Percentiles rank a stretch among this genome's conserved stretches.
Evolutionary conservation across 23 tunicate genomes (phyloP).

Genomic region (Clavelina lepadiformis): DNA sequence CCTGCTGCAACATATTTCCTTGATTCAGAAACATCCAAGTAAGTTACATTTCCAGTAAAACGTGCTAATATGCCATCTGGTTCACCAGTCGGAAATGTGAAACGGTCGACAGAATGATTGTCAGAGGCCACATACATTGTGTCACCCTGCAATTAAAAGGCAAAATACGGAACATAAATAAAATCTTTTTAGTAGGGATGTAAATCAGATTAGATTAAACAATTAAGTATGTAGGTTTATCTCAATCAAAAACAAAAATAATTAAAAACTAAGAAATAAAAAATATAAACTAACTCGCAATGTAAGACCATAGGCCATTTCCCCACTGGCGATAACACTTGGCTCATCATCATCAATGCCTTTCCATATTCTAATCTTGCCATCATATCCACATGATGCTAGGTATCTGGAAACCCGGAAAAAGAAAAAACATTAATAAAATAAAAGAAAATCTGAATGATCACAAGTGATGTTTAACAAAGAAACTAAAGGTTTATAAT

Average conservation of each 20-base stretch:
- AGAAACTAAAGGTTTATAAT: too few species aligned
- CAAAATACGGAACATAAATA: not conserved
- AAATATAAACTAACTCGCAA: slow-evolving; percentile 24
- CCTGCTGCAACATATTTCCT: slow-evolving; percentile 76
- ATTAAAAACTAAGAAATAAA: not conserved
- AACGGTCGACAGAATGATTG: slow-evolving; percentile 58
- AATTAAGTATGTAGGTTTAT: too few species aligned
- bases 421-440: not conserved
- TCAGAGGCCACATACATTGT: slow-evolving; percentile 62
- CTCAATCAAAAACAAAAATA: too few species aligned
- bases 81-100: slow-evolving; percentile 41
- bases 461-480: too few species aligned
- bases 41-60: slow-evolving; percentile 70
- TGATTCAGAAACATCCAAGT: slow-evolving; percentile 61
- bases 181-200: not conserved
- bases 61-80: slow-evolving; percentile 67
- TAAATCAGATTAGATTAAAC: too few species aligned
- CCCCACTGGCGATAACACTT: slow-evolving; percentile 46
- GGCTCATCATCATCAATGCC: slow-evolving; percentile 60
- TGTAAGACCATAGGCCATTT: slow-evolving; percentile 34
- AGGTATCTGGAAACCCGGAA: slow-evolving; percentile 8
- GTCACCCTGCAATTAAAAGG: slow-evolving; percentile 37
- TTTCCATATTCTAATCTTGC: slow-evolving; percentile 69
- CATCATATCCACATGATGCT: slow-evolving; percentile 78
- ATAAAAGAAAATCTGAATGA: not conserved